phyloP scores from a whole-genome alignment of 2,797 vertebrate genomes.

The Cottoperca gobio region DNA sequence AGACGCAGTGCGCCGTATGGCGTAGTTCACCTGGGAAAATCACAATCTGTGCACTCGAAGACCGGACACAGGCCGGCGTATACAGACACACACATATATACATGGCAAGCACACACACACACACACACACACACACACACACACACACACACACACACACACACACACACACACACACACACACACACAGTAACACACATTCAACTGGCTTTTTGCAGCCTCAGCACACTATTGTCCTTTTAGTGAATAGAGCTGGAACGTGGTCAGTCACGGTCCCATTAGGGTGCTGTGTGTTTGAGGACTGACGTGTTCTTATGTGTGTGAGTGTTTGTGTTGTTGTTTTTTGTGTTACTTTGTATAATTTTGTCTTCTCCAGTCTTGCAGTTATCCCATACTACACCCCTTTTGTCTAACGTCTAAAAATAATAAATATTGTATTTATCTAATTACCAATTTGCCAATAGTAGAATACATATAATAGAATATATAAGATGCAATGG shows the following conservation, averaged over 20 bases:
- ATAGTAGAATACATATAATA: neutral
- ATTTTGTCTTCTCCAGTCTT: slow-evolving; percentile 18
- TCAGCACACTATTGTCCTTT: slow-evolving; percentile 79
- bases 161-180: slow-evolving; percentile 37
- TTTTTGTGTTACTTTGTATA: slow-evolving; percentile 19
- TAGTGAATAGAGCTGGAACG: slow-evolving; percentile 76
- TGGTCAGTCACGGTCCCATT: slow-evolving; percentile 81
- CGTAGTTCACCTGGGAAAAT: slow-evolving; percentile 84
- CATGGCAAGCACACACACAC: slow-evolving; percentile 6
- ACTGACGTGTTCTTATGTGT: slow-evolving; percentile 48
- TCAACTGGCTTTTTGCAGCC: slow-evolving; percentile 75
- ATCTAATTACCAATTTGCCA: neutral
- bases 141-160: slow-evolving; percentile 18
- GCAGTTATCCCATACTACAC: neutral
- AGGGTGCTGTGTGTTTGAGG: slow-evolving; percentile 58
- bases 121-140: slow-evolving; percentile 1
- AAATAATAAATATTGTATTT: neutral
- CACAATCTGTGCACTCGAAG: slow-evolving; percentile 77
- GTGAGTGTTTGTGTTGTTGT: slow-evolving; percentile 13
- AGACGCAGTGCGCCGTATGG: slow-evolving; percentile 75
- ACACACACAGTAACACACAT: slow-evolving; percentile 51
- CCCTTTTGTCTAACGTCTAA: neutral
- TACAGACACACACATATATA: neutral
- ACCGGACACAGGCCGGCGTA: slow-evolving; percentile 32
- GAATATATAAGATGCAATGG: neutral